Conservation (phyloP, 2,113 vertebrate species). For the Macaca nemestrina region DNA sequence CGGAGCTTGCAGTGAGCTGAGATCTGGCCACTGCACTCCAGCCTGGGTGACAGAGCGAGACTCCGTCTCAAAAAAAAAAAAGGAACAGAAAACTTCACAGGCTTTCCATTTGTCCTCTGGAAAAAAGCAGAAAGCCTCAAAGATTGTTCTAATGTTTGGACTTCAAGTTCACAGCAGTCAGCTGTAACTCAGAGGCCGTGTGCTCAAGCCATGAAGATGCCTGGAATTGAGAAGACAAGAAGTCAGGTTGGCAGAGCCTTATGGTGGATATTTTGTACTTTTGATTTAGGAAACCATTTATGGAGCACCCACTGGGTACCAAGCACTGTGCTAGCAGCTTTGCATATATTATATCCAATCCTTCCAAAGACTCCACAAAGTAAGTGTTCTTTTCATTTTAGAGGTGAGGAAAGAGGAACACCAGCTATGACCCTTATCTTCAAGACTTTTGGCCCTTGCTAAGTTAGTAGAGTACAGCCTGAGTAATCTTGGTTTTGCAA, state of each 20-base stretch:
- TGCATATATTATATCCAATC: background rate
- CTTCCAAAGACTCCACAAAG: background rate
- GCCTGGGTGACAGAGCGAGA: too few relatives aligned
- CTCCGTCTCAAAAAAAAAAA: background rate
- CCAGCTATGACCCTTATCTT: background rate
- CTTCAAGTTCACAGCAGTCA: background rate
- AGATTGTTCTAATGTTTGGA: background rate
- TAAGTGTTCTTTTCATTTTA: background rate
- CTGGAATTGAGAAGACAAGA: background rate
- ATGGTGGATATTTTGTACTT: background rate
- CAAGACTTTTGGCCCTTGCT: background rate
- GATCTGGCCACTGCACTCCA: too few relatives aligned
- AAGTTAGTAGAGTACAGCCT: background rate
- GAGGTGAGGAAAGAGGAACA: background rate
- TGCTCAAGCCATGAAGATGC: background rate
- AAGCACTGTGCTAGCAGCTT: background rate
- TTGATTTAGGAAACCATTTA: background rate
- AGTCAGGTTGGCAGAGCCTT: background rate
- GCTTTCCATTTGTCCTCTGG: background rate
- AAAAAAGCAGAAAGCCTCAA: background rate
- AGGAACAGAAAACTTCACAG: background rate
- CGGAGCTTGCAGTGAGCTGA: too few relatives aligned
- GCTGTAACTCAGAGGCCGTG: background rate
- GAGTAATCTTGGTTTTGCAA: background rate
- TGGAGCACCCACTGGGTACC: too few relatives aligned